phyloP scores from a whole-genome alignment of 2,888 invertebrate species.

The Pammene fasciana region DNA sequence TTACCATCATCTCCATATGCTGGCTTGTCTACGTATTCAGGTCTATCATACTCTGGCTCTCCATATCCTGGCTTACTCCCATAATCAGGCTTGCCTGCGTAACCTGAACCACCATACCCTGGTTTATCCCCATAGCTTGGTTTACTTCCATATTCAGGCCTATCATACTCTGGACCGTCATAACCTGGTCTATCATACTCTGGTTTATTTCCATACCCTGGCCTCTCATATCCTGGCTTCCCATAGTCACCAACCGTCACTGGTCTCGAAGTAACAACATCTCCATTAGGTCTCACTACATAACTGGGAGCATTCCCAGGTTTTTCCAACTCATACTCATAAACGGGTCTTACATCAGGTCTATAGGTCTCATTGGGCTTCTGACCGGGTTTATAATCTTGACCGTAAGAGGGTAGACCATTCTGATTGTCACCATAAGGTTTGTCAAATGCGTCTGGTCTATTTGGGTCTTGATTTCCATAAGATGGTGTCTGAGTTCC shows the following conservation, averaged over 20 bases:
- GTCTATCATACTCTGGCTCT: not conserved
- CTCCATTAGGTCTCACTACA: conserved; percentile 62
- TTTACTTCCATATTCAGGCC: not conserved
- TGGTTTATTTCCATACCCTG: conserved; percentile 43
- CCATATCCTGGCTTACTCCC: not conserved
- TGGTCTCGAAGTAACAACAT: conserved; percentile 69
- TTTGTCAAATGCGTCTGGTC: conserved; percentile 25
- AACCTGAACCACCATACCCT: not conserved
- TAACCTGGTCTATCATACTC: not conserved
- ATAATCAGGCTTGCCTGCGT: not conserved
- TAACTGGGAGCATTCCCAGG: conserved; percentile 66
- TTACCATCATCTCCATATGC: not conserved
- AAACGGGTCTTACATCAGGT: conserved; percentile 68
- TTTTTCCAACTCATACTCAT: conserved; percentile 68
- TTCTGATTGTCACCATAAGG: conserved; percentile 32
- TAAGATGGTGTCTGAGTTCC: conserved; percentile 39
- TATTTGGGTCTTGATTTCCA: conserved; percentile 40
- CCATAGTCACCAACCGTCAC: conserved; percentile 66
- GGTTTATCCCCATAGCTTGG: conserved; percentile 5
- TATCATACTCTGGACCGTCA: not conserved
- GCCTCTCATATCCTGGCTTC: conserved; percentile 44
- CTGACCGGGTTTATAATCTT: conserved; percentile 42
- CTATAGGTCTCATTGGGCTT: conserved; percentile 47
- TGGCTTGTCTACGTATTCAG: not conserved
- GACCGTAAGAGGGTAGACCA: conserved; percentile 28